Evolutionary conservation across 2,797 vertebrate genomes (phyloP).

Genomic region (Propithecus perrieri): DNA sequence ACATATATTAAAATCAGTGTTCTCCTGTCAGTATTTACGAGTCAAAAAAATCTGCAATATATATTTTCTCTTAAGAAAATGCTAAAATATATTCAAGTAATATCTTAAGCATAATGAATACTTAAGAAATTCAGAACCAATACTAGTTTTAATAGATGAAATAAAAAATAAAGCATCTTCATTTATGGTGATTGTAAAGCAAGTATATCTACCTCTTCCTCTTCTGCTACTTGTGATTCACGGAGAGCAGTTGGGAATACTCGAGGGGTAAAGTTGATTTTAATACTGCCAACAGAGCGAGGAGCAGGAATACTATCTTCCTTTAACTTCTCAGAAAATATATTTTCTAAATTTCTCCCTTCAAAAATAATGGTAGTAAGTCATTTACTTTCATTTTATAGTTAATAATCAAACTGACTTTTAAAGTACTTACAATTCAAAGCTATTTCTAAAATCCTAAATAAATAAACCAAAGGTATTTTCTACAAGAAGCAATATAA

Average conservation of each 20-base stretch:
- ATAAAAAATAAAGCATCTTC: not conserved
- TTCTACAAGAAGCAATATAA: not conserved
- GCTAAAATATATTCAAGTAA: not conserved
- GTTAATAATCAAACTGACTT: not conserved
- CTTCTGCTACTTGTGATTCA: constrained; percentile 92
- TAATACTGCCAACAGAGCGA: constrained; percentile 88
- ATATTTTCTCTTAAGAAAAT: not conserved
- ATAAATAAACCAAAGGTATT: not conserved
- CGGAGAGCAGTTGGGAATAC: constrained; percentile 94
- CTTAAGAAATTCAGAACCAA: not conserved
- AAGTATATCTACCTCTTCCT: constrained; percentile 90
- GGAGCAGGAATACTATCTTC: constrained; percentile 86
- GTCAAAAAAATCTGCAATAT: not conserved
- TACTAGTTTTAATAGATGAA: not conserved
- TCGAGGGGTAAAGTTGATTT: constrained; percentile 92
- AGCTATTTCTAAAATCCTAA: constrained; percentile 37
- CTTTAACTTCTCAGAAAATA: constrained; percentile 84
- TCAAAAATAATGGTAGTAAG: constrained; percentile 61
- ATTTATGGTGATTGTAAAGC: not conserved
- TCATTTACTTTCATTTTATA: constrained; percentile 28
- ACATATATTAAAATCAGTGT: not conserved
- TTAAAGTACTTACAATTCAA: not conserved
- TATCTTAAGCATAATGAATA: not conserved
- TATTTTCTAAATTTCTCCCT: constrained; percentile 77
- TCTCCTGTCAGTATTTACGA: not conserved